Base-by-base conservation (phyloP, 2,113 vertebrate genomes). In the Acanthochromis polyacanthus region DNA sequence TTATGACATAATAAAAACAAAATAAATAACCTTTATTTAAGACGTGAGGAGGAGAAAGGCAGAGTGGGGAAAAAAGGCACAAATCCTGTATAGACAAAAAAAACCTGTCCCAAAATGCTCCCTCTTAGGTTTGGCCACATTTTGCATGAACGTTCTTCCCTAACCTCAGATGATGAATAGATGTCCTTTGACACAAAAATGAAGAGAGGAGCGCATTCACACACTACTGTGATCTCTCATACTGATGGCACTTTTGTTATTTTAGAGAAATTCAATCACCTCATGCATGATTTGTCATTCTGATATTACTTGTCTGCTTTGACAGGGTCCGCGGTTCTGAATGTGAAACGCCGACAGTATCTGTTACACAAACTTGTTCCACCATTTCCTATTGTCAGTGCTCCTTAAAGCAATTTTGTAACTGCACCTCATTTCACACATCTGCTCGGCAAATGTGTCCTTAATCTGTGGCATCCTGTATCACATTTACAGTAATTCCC, bases 301-400 rank as follows among this genome's bases (percentile, higher is more conserved):
- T 84, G 61, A 65, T 80, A 64, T 79, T 62, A 68, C 56, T 10
- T 8, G 14, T 52, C 19, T 72, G 63, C 78, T 81, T 53, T 82
- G 78, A 90, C 69, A 71, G 45, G n/a, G 25, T 66, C 53, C 19
- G 7, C 67, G 1, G n/a, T 32, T 40, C 50, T 73, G 75, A 36
- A 63, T 73, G 67, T 79, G 50, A 84, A 80, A 85, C 46, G 45
- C 51, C 65, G 53, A 85, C 62, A 0, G 68, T 63, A 73, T 81
- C 71, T 11, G 46, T 89, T 67, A 71, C 53, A 4, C n/a, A 74
- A 83, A 84, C 88, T 43, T 57, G 76, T 68, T 87, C 50, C 66
- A 65, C 71, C 48, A 38, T 87, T 79, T 71, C 23, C 53, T 32
- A 40, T 71, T 81, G 22, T 78, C 22, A 20, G 20, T 8, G 9